Base-by-base conservation (phyloP, 1,140 invertebrate species). In the Cydia amplana region DNA sequence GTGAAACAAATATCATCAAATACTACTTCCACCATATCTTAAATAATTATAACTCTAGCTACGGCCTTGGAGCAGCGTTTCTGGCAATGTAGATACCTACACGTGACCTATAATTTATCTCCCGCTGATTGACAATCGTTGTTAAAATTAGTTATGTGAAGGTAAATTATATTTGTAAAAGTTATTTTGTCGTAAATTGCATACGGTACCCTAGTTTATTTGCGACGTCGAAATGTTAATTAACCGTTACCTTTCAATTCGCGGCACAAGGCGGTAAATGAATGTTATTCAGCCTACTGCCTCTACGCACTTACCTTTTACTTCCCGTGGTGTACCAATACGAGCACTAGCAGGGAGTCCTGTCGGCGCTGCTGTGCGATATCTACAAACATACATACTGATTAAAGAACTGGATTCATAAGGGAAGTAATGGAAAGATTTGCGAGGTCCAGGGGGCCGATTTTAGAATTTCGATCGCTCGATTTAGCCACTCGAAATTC, bases 241-340 rank as follows among this genome's bases (percentile, higher is more conserved):
- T 77, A 77, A 75, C 77, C 75, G 46, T 74, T 46, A 76, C 78
- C 77, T 63, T 46, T 36, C 74, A 51, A 55, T 74, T 74, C 36
- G 73, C 63, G 64, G 78, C 74, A 74, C 77, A 76, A 65, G 72
- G 73, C 60, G 77, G 75, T 79, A 75, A 55, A 72, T 65, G 63
- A 65, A 65, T 70, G 65, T 70, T 75, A 78, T 73, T 75, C 74
- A 77, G 78, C 75, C 75, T 79, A 79, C 76, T 75, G 74, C 55
- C 78, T 46, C 76, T 64, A 78, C 75, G 74, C 75, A 81, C 77
- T 60, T 77, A 70, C 83, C 85, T 81, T 84, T 87, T 86, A 84
- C 18, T 79, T 80, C 74, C 73, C 77, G 72, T 75, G 73, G 75
- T 87, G 82, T 74, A 79, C 85, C 80, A 86, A 87, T 78, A 82